Conservation (phyloP, 2,888 invertebrate genomes). For the Noctua janthe region DNA sequence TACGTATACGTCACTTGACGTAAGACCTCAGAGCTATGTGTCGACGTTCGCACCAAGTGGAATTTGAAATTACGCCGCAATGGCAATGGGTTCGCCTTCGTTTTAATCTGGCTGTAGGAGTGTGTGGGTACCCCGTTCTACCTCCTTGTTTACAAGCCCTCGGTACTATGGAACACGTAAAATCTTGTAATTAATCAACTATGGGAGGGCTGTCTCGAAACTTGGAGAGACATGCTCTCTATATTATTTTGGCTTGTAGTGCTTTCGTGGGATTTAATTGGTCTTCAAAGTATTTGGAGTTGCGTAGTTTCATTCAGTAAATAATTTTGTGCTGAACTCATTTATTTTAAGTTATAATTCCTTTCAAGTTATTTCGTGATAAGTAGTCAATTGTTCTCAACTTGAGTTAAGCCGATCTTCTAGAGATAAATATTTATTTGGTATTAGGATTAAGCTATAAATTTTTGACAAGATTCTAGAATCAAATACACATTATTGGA, state of each 20-base stretch:
- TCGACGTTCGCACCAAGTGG: slow-evolving; percentile 71
- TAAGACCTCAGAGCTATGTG: slow-evolving; percentile 72
- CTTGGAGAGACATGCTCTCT: slow-evolving; percentile 3
- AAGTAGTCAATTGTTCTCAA: neutral
- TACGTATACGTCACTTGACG: slow-evolving; percentile 69
- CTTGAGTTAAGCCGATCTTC: neutral
- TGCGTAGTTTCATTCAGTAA: neutral
- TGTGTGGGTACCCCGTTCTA: slow-evolving; percentile 6
- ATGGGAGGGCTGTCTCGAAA: slow-evolving; percentile 29
- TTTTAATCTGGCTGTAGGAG: slow-evolving; percentile 70
- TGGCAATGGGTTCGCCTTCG: slow-evolving; percentile 68
- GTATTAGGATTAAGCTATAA: neutral
- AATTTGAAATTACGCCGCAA: slow-evolving; percentile 76
- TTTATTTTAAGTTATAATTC: neutral
- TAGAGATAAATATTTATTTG: neutral
- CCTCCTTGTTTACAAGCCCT: slow-evolving; percentile 37
- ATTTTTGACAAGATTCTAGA: neutral
- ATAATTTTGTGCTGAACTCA: neutral
- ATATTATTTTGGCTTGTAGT: slow-evolving; percentile 22
- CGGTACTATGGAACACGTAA: slow-evolving; percentile 42
- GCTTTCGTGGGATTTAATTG: slow-evolving; percentile 7
- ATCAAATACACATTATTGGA: neutral
- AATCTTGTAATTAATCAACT: slow-evolving; percentile 55
- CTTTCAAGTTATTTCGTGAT: neutral
- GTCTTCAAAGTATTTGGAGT: neutral